Base-by-base conservation (phyloP, 2,888 invertebrate species). In the Temnothorax unifasciatus region DNA sequence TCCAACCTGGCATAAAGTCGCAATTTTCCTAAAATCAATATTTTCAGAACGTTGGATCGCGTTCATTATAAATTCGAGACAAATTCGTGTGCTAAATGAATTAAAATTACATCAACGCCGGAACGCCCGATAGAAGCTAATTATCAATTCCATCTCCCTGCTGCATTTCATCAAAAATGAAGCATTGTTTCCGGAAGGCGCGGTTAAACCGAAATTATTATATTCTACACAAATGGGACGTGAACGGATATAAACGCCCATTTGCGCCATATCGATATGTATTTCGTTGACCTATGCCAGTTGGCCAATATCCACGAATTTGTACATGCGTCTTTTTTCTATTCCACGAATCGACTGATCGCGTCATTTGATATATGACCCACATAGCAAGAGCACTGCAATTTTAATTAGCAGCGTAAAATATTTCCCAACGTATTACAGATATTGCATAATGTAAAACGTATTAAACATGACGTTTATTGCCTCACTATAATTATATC, bases 241-340 rank as follows among this genome's bases (percentile, higher is more conserved):
- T 21, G 52, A 25, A 76, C 18, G 66, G 25, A 66, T 66, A 76
- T 52, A 41, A 68, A 77, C 77, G 54, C 68, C 29, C 44, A 59
- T 77, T 41, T 44, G 52, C 41, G 63, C 15, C 63, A 38, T 63
- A 44, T 9, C 34, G 34, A 50, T 29, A 64, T 76, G 41, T n/a
- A 52, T 34, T 41, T 50, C 34, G 41, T 25, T 41, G 77, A 54
- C 13, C 25, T 4, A 69, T 52, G 69, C 25, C 69, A 52, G 76
- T 77, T 71, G 71, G 71, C 77, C 69, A 66, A 69, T 77, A 77
- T 71, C 76, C 54, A 69, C 41, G 54, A 71, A 77, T 77, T 77
- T 69, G 38, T 66, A 54, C 41, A 54, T 54, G 41, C 54, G 38
- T n/a, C 41, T 52, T 69, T 77, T 69, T 69, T 69, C 52, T 44